phyloP scores from a whole-genome alignment of 2,113 vertebrate species.

The Gymnobelideus leadbeateri region DNA sequence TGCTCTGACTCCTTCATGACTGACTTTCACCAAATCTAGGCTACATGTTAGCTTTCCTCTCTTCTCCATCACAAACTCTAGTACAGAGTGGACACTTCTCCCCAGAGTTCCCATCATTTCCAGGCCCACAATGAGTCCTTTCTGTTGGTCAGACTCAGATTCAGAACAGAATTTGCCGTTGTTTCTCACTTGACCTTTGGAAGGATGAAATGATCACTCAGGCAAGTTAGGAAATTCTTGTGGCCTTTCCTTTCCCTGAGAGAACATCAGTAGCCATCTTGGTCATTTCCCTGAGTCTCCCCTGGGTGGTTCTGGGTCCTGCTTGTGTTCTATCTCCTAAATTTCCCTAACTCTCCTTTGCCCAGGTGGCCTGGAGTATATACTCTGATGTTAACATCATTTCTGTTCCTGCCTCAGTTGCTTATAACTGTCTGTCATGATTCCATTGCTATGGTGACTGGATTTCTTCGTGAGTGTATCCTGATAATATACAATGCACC shows the following conservation, averaged over 20 bases:
- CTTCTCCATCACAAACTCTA: not conserved
- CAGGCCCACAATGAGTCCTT: not conserved
- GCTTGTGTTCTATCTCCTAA: not conserved
- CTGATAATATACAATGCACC: not conserved
- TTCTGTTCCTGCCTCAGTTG: not conserved
- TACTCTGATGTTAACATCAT: not conserved
- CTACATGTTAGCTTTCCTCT: not conserved
- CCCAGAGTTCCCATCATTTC: not conserved
- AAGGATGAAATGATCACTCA: not conserved
- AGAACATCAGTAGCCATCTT: not conserved
- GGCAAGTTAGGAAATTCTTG: not conserved
- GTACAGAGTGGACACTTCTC: not conserved
- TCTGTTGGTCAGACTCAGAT: not conserved
- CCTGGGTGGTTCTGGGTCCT: not conserved
- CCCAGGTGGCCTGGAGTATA: not conserved
- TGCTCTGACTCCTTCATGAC: not conserved
- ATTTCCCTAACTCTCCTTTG: not conserved
- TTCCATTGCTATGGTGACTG: not conserved
- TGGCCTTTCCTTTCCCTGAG: not conserved
- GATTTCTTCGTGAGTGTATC: not conserved
- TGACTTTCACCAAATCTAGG: not conserved
- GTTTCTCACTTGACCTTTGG: not conserved
- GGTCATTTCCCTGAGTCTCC: not conserved
- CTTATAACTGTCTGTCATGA: not conserved
- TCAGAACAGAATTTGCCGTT: not conserved